Conservation (phyloP, 2,888 invertebrate genomes). For the Yponomeuta plumbellus region DNA sequence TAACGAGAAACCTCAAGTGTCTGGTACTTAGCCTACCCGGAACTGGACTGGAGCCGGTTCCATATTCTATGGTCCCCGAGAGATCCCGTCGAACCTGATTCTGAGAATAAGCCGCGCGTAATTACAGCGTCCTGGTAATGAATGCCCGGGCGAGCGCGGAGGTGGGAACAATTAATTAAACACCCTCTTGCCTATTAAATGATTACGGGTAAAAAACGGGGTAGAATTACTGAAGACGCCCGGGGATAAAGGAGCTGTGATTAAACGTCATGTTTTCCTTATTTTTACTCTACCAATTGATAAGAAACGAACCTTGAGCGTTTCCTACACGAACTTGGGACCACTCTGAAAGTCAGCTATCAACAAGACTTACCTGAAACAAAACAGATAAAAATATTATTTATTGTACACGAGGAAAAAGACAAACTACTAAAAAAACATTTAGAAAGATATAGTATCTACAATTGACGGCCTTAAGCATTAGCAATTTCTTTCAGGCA, state of each 20-base stretch:
- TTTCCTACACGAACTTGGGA: not conserved
- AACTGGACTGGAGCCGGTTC: conserved; percentile 41
- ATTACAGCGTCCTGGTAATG: conserved; percentile 31
- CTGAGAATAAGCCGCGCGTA: conserved; percentile 26
- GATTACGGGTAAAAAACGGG: conserved; percentile 31
- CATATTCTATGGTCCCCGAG: conserved; percentile 20
- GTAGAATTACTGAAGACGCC: conserved; percentile 27
- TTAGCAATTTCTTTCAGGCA: too few species aligned
- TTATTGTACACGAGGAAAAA: too few species aligned
- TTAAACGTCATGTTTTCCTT: not conserved
- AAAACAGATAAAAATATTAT: too few species aligned
- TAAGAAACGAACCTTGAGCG: not conserved
- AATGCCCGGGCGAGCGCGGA: conserved; percentile 23
- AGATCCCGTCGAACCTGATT: conserved; percentile 35
- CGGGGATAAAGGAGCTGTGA: conserved; percentile 10
- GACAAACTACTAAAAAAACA: too few species aligned
- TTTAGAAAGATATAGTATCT: too few species aligned
- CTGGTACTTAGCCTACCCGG: conserved; percentile 34
- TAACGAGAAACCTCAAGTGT: conserved; percentile 42
- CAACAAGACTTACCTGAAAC: conserved; percentile 31
- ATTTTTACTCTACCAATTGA: not conserved
- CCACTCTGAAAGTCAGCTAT: not conserved
- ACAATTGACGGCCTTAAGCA: too few species aligned
- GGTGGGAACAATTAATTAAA: conserved; percentile 44
- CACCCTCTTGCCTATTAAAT: conserved; percentile 42